These are phyloP conservation scores for Neodiprion pinetum DNA, from an alignment of 1,140 invertebrate genomes.

Conservation along the genomic window DNA sequence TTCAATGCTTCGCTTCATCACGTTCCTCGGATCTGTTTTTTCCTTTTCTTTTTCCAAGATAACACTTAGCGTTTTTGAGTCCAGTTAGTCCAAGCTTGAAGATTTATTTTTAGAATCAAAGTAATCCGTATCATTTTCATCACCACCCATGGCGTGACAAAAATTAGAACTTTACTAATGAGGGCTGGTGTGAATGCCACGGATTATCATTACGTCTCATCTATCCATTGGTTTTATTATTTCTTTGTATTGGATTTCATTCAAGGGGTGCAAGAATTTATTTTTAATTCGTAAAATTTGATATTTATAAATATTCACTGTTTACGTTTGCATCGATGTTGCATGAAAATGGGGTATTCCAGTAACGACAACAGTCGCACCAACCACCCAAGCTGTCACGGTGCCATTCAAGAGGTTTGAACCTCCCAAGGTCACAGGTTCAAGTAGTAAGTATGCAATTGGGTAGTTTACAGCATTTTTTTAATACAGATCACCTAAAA, in stretches of 20 bases:
- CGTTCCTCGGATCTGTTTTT: background rate
- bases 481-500: background rate
- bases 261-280: background rate
- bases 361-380: conserved; percentile 58
- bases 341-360: conserved; percentile 60
- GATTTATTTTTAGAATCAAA: no score
- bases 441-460: conserved; percentile 49
- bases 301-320: background rate
- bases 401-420: conserved; percentile 50
- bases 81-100: no score
- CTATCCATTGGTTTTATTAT: no score
- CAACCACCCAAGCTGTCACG: conserved; percentile 48
- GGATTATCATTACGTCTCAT: no score
- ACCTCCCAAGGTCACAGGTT: conserved; percentile 44
- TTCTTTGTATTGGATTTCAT: no score
- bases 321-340: conserved; percentile 60
- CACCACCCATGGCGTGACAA: no score
- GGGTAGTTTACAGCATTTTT: background rate
- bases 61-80: no score
- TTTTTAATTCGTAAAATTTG: background rate
- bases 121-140: no score
- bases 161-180: no score
- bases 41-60: conserved; percentile 17
- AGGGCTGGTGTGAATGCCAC: no score
- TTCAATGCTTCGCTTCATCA: no score